Base-by-base conservation (phyloP, 1,140 invertebrate genomes). In the Saccostrea cuccullata region DNA sequence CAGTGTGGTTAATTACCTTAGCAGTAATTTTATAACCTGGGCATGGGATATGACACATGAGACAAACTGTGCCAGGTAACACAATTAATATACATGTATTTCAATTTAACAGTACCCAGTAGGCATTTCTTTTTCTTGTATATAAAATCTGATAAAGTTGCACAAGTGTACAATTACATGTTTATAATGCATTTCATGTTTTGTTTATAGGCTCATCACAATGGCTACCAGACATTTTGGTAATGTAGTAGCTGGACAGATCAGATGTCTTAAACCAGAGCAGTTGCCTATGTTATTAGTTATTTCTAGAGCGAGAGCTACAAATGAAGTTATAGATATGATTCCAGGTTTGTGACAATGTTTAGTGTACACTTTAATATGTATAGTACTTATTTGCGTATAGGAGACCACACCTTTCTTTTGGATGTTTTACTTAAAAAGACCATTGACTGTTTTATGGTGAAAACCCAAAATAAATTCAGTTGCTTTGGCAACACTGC, bases 1-100 rank as follows among this genome's bases (percentile, higher is more conserved):
- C 93, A 97, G 97, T 82, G 97, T 99, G 84, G 96, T 98, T 84
- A 97, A 98, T 94, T 97, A 97, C 89, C 96, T 99, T 55, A 96
- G 97, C 85, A 96, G 96, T 55, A 98, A 98, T 96, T 99, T 99
- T 95, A 95, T 99, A 36, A 96, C 98, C 0, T 99, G 98, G 96
- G 98, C 98, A 83, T 99, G 98, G 98, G 98, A 99, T 95, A 96
- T 99, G 89, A 98, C 98, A 1, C 96, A 96, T 90, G 97, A 97
- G 91, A 96, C 97, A 89, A 99, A 99, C 95, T 97, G 97, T 95
- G 96, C 96, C 91, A 97, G 97, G 97, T 98, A 90, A 56, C 20
- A 47, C 15, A 82, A 1, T 17, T n/a, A 26, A 36, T 82, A 17
- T 6, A 64, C n/a, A 2, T 64, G 58, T n/a, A n/a, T n/a, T n/a